phyloP scores from a whole-genome alignment of 1,140 invertebrate species.

The Globodera ellingtonae region DNA sequence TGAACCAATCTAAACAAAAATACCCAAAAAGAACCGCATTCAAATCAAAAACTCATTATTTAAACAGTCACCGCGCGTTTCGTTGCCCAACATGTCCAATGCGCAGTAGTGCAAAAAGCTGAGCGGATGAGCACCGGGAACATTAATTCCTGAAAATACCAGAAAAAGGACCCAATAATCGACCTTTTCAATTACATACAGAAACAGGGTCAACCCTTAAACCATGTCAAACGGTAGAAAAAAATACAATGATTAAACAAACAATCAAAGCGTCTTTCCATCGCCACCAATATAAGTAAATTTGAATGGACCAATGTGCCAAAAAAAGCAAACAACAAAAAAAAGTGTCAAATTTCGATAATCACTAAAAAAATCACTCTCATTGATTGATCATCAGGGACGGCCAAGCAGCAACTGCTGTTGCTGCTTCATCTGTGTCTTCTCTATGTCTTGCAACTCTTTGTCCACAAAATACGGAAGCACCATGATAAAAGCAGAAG shows the following conservation, averaged over 20 bases:
- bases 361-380: neutral
- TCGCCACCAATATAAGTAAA: no score
- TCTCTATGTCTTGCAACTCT: constrained; percentile 59
- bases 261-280: no score
- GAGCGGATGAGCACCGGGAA: constrained; percentile 50
- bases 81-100: constrained; percentile 30
- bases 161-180: no score
- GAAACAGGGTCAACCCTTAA: no score
- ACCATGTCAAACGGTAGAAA: no score
- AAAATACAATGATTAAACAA: no score
- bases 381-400: constrained; percentile 1
- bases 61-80: constrained; percentile 33
- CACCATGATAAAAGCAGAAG: constrained; percentile 58
- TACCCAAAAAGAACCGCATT: neutral
- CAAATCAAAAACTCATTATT: neutral
- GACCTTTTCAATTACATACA: no score
- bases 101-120: constrained; percentile 32
- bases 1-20: no score
- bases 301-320: no score
- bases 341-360: neutral
- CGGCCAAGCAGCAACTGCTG: constrained; percentile 63
- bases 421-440: constrained; percentile 60
- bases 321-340: neutral
- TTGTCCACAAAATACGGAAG: constrained; percentile 62
- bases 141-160: constrained; percentile 29